Conservation (phyloP, 1,140 invertebrate species). For the Dinoponera quadriceps region DNA sequence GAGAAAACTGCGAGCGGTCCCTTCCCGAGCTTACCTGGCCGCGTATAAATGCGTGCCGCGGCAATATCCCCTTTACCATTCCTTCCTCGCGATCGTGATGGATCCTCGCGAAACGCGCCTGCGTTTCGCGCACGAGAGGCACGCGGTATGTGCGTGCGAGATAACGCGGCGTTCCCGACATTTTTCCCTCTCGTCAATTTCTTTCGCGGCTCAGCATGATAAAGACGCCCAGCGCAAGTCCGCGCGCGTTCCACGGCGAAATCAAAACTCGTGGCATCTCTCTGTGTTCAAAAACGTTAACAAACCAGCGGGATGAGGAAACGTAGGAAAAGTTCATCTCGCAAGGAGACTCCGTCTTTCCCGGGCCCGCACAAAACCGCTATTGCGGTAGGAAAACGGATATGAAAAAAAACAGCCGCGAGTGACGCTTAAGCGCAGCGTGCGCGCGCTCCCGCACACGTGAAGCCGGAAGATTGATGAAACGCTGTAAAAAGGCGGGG, state of each 20-base stretch:
- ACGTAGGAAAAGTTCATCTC: not conserved
- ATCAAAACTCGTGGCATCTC: too few relatives aligned
- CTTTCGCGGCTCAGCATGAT: too few relatives aligned
- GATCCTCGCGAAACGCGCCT: not conserved
- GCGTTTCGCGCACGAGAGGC: not conserved
- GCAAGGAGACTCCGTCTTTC: not conserved
- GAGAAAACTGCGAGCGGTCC: constrained; percentile 51
- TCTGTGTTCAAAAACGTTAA: not conserved
- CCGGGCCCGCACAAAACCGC: constrained; percentile 5
- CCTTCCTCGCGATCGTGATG: not conserved
- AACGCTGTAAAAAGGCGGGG: constrained; percentile 36
- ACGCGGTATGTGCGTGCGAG: not conserved
- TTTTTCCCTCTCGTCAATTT: not conserved
- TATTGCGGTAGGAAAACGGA: not conserved
- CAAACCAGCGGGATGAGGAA: too few relatives aligned
- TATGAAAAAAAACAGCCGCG: constrained; percentile 14
- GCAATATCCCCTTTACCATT: constrained; percentile 40
- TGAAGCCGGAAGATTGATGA: constrained; percentile 35
- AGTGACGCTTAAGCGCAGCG: constrained; percentile 1
- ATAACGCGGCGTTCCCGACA: not conserved
- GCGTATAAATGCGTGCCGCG: constrained; percentile 46
- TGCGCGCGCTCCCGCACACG: not conserved
- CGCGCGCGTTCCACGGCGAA: too few relatives aligned
- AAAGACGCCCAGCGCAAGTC: too few relatives aligned
- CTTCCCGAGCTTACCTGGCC: constrained; percentile 25